phyloP scores from a whole-genome alignment of 2,888 invertebrate genomes.

The Melipona beecheii region DNA sequence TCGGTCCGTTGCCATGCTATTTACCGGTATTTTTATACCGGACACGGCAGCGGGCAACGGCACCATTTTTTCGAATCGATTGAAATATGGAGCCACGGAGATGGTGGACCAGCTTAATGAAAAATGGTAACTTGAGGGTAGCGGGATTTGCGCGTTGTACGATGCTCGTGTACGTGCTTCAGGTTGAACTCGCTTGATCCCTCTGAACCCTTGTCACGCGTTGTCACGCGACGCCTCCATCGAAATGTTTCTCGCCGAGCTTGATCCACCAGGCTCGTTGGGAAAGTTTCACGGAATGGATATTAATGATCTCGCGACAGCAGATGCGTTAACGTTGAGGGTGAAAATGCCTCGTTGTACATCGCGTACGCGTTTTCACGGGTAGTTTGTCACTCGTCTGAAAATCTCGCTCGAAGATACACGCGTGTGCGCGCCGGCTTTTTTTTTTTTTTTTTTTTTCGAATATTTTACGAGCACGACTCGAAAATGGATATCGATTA shows the following conservation, averaged over 20 bases:
- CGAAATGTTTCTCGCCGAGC: slow-evolving; percentile 41
- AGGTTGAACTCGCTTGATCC: slow-evolving; percentile 47
- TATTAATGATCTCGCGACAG: slow-evolving; percentile 45
- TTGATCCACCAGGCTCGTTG: slow-evolving; percentile 31
- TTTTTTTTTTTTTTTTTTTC: too few relatives aligned
- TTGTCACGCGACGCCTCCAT: slow-evolving; percentile 50
- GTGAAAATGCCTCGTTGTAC: slow-evolving; percentile 13
- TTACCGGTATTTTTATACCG: slow-evolving; percentile 41
- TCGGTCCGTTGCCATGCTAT: neutral
- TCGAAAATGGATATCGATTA: slow-evolving; percentile 30
- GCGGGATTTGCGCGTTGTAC: slow-evolving; percentile 16
- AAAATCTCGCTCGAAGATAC: neutral
- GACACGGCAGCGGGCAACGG: slow-evolving; percentile 32
- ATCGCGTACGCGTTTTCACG: slow-evolving; percentile 21
- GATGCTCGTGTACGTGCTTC: slow-evolving; percentile 19
- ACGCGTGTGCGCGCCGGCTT: neutral
- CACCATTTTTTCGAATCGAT: slow-evolving; percentile 77
- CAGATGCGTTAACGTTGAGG: neutral
- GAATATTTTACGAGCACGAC: slow-evolving; percentile 26
- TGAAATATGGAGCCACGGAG: slow-evolving; percentile 77
- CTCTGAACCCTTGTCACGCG: slow-evolving; percentile 41
- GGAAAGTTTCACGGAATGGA: slow-evolving; percentile 38
- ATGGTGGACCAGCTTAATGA: slow-evolving; percentile 73
- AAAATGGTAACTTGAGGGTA: slow-evolving; percentile 76
- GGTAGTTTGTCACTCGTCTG: neutral